Conservation (phyloP, 2,888 invertebrate genomes). For the Epirrhoe tristata region DNA sequence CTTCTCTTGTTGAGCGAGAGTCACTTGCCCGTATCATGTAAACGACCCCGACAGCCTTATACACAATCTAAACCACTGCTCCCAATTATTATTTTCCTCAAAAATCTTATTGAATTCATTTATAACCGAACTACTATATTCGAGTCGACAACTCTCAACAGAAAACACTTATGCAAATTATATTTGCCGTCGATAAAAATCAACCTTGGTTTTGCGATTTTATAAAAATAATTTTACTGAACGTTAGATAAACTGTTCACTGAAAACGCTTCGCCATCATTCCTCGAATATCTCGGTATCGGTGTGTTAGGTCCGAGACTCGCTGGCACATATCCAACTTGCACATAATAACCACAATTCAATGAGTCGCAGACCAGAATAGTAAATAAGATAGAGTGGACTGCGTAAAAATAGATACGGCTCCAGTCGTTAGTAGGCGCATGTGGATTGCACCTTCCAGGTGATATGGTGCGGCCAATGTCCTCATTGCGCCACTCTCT, state of each 20-base stretch:
- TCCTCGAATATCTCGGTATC: slow-evolving; percentile 80
- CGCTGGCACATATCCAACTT: slow-evolving; percentile 82
- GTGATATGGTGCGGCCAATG: slow-evolving; percentile 71
- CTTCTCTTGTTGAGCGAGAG: slow-evolving; percentile 71
- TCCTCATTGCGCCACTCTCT: slow-evolving; percentile 59
- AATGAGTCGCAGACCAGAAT: slow-evolving; percentile 85
- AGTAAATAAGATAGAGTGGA: slow-evolving; percentile 85
- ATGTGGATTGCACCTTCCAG: slow-evolving; percentile 80
- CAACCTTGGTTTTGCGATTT: slow-evolving; percentile 66
- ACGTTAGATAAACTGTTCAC: slow-evolving; percentile 58
- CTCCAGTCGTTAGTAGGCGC: slow-evolving; percentile 78
- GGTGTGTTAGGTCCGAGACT: slow-evolving; percentile 74
- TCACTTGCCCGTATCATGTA: slow-evolving; percentile 76
- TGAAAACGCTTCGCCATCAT: slow-evolving; percentile 72
- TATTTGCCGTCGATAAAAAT: slow-evolving; percentile 44
- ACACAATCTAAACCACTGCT: slow-evolving; percentile 55
- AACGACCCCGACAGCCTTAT: slow-evolving; percentile 75
- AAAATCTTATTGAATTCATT: neutral
- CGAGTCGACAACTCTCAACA: slow-evolving; percentile 17
- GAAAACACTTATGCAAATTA: slow-evolving; percentile 35
- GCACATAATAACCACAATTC: slow-evolving; percentile 86
- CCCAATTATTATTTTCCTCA: slow-evolving; percentile 30
- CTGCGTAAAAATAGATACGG: slow-evolving; percentile 81
- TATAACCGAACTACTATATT: slow-evolving; percentile 3
- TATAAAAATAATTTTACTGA: slow-evolving; percentile 52